These are phyloP conservation scores for Kobus ellipsiprymnus DNA, from an alignment of 2,113 vertebrate genomes.

Conservation along the genomic window DNA sequence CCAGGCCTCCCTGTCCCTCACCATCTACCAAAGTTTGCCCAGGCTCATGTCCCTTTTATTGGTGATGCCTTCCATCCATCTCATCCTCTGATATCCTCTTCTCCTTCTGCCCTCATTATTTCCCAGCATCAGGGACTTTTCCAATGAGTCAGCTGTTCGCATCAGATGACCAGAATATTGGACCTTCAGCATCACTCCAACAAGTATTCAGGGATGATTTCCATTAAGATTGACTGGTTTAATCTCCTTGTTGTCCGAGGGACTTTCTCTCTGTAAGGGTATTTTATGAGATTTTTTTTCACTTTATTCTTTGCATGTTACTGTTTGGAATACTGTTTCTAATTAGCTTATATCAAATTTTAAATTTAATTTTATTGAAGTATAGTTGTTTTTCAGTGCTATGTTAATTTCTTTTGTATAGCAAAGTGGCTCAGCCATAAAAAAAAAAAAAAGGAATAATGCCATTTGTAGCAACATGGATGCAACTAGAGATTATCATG, in stretches of 20 bases:
- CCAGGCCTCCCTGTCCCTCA: neutral
- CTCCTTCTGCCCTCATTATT: neutral
- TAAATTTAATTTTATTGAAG: neutral
- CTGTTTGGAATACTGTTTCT: neutral
- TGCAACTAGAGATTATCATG: neutral
- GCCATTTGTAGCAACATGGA: neutral
- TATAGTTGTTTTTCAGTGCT: neutral
- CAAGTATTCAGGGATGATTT: neutral
- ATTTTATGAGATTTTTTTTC: neutral
- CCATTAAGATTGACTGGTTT: neutral
- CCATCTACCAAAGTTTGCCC: neutral
- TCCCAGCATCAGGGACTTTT: neutral
- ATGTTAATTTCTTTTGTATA: neutral
- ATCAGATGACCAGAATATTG: neutral
- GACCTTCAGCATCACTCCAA: neutral
- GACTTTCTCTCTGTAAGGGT: neutral
- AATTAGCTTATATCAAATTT: neutral
- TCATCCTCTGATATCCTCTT: neutral
- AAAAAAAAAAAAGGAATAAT: neutral
- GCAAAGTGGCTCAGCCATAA: neutral
- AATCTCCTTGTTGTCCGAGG: neutral
- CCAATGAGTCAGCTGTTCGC: neutral
- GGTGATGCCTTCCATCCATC: neutral
- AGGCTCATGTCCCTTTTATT: neutral
- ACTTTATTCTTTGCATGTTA: neutral